Conservation (phyloP, 2,888 invertebrate species). For the Physocephala rufipes region DNA sequence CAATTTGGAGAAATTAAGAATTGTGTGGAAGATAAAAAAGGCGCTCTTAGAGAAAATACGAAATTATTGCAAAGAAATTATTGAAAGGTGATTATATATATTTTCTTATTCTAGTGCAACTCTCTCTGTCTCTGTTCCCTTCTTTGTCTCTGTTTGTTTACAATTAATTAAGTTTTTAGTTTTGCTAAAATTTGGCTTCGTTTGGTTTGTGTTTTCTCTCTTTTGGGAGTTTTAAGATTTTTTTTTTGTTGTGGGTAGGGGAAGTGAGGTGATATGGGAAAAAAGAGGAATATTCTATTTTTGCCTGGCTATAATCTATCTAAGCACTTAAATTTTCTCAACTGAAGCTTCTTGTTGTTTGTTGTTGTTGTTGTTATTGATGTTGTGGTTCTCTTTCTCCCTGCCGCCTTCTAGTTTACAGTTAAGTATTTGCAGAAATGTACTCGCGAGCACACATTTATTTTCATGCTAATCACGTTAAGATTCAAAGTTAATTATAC, state of each 20-base stretch:
- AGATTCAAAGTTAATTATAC: constrained; percentile 2
- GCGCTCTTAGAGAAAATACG: no score
- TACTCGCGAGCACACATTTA: neutral
- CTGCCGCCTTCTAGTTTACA: neutral
- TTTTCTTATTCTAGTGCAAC: no score
- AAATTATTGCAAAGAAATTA: no score
- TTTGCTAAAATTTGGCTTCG: neutral
- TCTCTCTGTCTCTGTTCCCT: neutral
- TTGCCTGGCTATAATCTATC: neutral
- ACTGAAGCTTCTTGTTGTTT: neutral
- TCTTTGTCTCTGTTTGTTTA: neutral
- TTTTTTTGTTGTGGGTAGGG: neutral
- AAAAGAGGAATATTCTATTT: no score
- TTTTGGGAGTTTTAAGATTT: no score
- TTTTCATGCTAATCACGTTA: constrained; percentile 3
- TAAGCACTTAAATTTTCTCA: neutral
- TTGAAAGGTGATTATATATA: no score
- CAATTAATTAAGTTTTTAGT: constrained; percentile 1
- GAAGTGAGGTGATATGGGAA: no score
- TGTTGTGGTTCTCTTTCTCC: neutral
- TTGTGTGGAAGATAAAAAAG: no score
- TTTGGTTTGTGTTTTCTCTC: neutral
- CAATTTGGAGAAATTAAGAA: no score
- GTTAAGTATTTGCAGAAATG: neutral
- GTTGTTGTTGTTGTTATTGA: neutral